Evolutionary conservation across 2,113 vertebrate species (phyloP), one percentile per base, ranked within the genome.

Genomic region (Tetrao urogallus): DNA sequence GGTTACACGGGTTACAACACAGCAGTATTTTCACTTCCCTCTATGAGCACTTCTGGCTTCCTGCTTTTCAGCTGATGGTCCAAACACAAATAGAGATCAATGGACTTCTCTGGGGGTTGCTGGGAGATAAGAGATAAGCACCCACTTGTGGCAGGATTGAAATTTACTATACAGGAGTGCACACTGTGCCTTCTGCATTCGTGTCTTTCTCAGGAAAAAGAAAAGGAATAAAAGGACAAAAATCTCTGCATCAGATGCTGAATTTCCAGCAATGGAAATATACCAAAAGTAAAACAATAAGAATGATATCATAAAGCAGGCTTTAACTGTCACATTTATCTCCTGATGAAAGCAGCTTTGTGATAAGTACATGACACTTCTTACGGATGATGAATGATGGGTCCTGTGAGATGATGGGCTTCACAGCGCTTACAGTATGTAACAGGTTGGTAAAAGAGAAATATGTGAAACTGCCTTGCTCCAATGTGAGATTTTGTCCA

Each of bases 21-120:
- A 83, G 48, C 82, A 82, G 54, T 42, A 47, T 96, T 96, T 94
- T 95, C 95, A 93, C 82, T 95, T 96, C 94, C 88, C 74, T 88
- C 47, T 95, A 24, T 1, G 13, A 94, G 75, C 38, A 81, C 61
- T 92, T 93, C 6, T 36, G 82, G 82, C 79, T 96, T 95, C 90
- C 92, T 83, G 86, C 73, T 88, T 88, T 83, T 91, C 28, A 3
- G n/a, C 70, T 94, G 17, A 36, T 57, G 83, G 65, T 65, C 52
- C 73, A 75, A 15, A 60, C 38, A 67, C 17, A 3, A 7, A 57
- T 67, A 48, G 61, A 88, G 61, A 91, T 86, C 76, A 73, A 83
- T 76, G 54, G 27, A 14, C 48, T 81, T 82, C 72, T 80, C 24
- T 0, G 0, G 34, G 20, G 27, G 7, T 57, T 65, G 21, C 43